A percentile compares a stretch with the other conserved stretches of the same genome.
Conservation (phyloP, 2,888 invertebrate species). For the Volucella zonaria region DNA sequence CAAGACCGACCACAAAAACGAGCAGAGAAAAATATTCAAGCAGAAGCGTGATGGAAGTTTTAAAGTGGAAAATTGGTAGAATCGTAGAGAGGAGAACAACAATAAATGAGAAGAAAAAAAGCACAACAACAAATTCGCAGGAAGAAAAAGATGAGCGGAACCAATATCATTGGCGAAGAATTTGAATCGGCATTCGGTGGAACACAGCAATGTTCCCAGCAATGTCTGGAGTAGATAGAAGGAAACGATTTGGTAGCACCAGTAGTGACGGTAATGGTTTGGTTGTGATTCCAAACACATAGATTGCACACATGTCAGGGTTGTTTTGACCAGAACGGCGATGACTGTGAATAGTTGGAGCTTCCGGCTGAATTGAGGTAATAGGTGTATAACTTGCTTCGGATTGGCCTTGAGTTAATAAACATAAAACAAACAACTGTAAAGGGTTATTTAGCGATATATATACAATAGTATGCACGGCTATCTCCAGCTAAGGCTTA, state of each 20-base stretch:
- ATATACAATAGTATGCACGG: too few species aligned
- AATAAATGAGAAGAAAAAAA: constrained; percentile 14
- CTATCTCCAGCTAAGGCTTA: too few species aligned
- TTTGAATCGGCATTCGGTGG: constrained; percentile 41
- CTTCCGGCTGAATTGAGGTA: too few species aligned
- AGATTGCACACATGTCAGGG: constrained; percentile 25
- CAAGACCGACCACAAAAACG: constrained; percentile 2
- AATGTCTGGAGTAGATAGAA: not conserved
- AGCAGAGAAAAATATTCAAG: constrained; percentile 21
- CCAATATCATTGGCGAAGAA: constrained; percentile 50
- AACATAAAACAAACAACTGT: too few species aligned
- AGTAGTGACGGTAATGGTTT: too few species aligned
- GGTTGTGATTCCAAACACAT: not conserved
- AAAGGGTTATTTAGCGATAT: too few species aligned
- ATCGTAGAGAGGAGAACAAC: constrained; percentile 24
- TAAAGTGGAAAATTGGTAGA: constrained; percentile 56
- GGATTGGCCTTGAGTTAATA: too few species aligned
- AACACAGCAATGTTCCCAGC: constrained; percentile 13
- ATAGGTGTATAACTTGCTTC: too few species aligned
- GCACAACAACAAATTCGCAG: not conserved
- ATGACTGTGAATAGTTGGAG: too few species aligned
- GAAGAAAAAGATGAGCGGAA: constrained; percentile 12
- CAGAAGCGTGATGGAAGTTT: constrained; percentile 47
- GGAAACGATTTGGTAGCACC: constrained; percentile 10
- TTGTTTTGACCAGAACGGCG: not conserved